Conservation (phyloP, 2,797 vertebrate species). For the Dendrocincla tyrannina region DNA sequence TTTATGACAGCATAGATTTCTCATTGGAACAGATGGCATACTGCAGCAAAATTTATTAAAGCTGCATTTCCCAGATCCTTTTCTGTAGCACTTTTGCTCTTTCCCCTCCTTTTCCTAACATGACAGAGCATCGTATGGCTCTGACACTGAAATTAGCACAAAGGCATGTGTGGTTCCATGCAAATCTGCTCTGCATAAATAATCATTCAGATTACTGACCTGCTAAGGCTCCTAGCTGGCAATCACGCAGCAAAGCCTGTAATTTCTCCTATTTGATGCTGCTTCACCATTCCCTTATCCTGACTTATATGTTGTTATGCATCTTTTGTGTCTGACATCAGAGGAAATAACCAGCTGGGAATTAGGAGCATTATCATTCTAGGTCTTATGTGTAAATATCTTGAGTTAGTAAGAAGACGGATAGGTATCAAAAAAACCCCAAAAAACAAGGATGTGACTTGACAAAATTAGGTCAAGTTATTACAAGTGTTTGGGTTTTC, state of each 20-base stretch:
- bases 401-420: constrained; percentile 9
- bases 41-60: constrained; percentile 36
- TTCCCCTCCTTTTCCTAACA: background rate
- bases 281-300: background rate
- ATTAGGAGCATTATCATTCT: constrained; percentile 14
- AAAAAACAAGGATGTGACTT: background rate
- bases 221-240: background rate
- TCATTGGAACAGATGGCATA: constrained; percentile 18
- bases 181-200: constrained; percentile 40
- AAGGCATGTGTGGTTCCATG: background rate
- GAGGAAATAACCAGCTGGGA: constrained; percentile 18
- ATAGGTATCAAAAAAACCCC: background rate
- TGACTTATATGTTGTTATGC: background rate
- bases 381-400: background rate
- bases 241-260: background rate
- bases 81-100: background rate
- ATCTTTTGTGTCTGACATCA: background rate
- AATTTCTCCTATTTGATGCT: background rate
- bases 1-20: constrained; percentile 23
- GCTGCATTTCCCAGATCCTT: background rate
- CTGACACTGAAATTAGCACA: constrained; percentile 19
- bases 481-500: background rate
- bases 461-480: background rate
- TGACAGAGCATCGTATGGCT: background rate
- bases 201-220: constrained; percentile 15